These are phyloP conservation scores for Saiga tatarica DNA, from an alignment of 2,113 vertebrate genomes.

Conservation along the genomic window DNA sequence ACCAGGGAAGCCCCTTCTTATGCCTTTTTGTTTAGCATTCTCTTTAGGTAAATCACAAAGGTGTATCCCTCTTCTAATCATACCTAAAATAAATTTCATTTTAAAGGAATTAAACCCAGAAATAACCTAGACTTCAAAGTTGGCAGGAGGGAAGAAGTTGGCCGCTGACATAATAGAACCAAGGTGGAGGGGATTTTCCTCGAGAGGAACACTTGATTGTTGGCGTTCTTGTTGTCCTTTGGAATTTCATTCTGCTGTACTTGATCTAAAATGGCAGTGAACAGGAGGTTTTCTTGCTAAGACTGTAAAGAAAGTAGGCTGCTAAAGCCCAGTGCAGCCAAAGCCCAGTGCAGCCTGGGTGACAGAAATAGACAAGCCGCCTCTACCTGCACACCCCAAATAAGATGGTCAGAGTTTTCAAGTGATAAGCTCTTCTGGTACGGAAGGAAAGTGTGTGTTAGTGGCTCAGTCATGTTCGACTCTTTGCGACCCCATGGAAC, in stretches of 20 bases:
- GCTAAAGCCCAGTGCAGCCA: neutral
- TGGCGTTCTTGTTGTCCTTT: neutral
- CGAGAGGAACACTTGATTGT: too few species aligned
- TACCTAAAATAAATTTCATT: neutral
- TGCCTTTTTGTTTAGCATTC: neutral
- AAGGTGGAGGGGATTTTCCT: neutral
- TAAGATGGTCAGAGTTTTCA: neutral
- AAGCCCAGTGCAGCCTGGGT: neutral
- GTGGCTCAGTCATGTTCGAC: neutral
- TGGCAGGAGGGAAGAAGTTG: neutral
- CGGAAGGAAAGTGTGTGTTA: neutral
- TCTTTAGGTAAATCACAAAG: neutral
- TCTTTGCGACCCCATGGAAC: neutral
- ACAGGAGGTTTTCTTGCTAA: neutral
- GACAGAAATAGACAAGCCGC: neutral
- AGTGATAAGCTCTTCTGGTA: neutral
- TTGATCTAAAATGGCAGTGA: neutral
- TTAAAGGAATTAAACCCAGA: conserved; percentile 16
- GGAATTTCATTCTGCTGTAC: neutral
- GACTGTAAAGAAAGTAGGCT: neutral
- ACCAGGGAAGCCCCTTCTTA: neutral
- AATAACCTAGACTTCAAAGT: neutral
- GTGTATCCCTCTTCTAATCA: neutral
- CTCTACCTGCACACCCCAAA: too few species aligned
- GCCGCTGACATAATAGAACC: neutral